A percentile compares a stretch with the other conserved stretches of the same genome.
Evolutionary conservation across 2,797 vertebrate genomes (phyloP).

Genomic region (Taeniopygia guttata): DNA sequence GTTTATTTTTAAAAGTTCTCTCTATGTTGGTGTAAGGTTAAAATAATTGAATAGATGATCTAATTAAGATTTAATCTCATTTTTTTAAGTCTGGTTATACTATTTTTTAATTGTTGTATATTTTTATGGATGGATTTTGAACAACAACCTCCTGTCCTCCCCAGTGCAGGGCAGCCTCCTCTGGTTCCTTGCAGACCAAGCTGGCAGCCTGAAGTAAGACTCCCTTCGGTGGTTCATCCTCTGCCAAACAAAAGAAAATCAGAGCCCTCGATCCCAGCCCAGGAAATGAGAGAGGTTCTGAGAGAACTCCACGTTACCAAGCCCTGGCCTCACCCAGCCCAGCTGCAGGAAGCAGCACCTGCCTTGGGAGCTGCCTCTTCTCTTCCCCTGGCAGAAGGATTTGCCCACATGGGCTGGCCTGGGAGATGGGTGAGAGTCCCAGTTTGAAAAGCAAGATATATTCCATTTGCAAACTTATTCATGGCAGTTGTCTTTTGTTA

Average conservation of each 20-base stretch:
- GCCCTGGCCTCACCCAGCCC: background rate
- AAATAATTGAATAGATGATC: background rate
- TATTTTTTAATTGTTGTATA: background rate
- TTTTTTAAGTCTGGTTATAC: background rate
- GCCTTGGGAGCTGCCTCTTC: background rate
- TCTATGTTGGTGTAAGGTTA: background rate
- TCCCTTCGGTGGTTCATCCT: background rate
- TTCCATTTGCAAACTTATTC: too few species aligned
- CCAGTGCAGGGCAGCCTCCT: background rate
- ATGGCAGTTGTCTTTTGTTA: too few species aligned
- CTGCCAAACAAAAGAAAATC: background rate
- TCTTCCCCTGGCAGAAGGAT: background rate
- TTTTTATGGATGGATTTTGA: background rate
- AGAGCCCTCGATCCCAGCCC: background rate
- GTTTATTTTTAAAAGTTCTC: background rate
- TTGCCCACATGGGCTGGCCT: background rate
- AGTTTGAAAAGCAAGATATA: too few species aligned
- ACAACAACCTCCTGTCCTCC: background rate
- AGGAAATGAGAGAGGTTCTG: background rate
- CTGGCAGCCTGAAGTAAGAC: background rate
- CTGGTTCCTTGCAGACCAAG: background rate
- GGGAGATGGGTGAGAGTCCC: background rate
- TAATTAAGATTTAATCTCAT: background rate
- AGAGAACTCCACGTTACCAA: rapidly evolving
- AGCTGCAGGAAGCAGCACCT: background rate